Percentiles rank a stretch among this genome's conserved stretches.
These are phyloP conservation scores for Carduelis carduelis DNA, from an alignment of 2,797 vertebrate species.

Conservation along the genomic window DNA sequence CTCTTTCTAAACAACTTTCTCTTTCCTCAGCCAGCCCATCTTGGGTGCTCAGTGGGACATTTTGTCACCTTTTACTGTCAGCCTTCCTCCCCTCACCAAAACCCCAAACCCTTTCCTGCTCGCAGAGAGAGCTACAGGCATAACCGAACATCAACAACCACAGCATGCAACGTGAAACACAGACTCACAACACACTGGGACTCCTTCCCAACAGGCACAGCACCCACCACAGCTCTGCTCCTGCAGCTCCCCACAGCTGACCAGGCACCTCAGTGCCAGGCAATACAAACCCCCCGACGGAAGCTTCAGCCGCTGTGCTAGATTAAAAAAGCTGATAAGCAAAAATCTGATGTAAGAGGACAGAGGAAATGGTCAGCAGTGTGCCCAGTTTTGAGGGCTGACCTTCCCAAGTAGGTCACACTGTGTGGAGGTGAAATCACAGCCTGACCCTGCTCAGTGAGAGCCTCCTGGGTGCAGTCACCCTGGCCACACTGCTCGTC, in stretches of 20 bases:
- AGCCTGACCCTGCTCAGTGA: rapidly evolving
- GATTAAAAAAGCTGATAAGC: background rate
- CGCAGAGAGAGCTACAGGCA: background rate
- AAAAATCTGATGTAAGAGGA: background rate
- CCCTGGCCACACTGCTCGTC: rapidly evolving
- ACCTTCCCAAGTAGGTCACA: constrained; percentile 22
- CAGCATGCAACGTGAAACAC: background rate
- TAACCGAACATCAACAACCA: background rate
- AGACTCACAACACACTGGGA: rapidly evolving
- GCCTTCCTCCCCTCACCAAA: background rate
- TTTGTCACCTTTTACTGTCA: background rate
- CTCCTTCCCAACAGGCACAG: background rate
- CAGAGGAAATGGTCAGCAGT: constrained; percentile 18
- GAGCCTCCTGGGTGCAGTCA: rapidly evolving
- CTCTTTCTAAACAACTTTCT: background rate
- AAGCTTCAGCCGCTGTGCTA: background rate
- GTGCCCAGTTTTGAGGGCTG: background rate
- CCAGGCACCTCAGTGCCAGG: background rate
- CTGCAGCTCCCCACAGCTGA: background rate
- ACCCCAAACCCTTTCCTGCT: constrained; percentile 47
- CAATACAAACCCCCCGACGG: rapidly evolving
- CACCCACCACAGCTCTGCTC: background rate
- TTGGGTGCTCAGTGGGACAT: background rate
- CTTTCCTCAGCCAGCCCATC: background rate
- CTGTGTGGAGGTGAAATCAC: background rate